Conservation (phyloP, 2,888 invertebrate species). For the Didymodactylos carnosus region DNA sequence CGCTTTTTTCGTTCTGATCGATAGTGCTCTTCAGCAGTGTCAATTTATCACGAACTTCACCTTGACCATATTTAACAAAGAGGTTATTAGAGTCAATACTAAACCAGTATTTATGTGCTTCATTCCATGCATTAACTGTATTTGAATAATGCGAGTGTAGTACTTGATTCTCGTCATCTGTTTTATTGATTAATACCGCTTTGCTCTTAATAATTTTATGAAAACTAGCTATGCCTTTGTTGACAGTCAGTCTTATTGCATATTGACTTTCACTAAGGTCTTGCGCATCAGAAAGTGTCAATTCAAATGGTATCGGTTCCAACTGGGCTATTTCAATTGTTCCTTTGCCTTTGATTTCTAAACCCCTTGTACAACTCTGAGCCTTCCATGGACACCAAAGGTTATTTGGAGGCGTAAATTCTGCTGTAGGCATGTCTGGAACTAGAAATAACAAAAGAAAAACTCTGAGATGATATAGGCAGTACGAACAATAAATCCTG, state of each 20-base stretch:
- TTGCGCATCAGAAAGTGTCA: neutral
- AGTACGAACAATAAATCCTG: no score
- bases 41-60: neutral
- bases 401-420: neutral
- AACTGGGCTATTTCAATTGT: neutral
- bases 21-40: neutral
- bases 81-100: neutral
- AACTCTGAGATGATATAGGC: no score
- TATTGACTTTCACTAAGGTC: neutral
- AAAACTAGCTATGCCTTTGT: no score
- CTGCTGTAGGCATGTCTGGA: no score
- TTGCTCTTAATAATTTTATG: no score
- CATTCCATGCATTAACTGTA: no score
- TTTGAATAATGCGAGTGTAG: no score
- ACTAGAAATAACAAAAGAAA: no score
- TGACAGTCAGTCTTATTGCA: neutral
- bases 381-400: neutral
- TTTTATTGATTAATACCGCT: neutral
- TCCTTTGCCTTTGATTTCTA: neutral
- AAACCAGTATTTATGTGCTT: neutral
- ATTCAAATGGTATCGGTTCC: neutral
- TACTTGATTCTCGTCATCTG: neutral
- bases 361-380: neutral
- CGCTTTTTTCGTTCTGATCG: neutral
- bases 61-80: neutral